Evolutionary conservation across 2,113 vertebrate genomes (phyloP).

Genomic region (Clarias magur): DNA sequence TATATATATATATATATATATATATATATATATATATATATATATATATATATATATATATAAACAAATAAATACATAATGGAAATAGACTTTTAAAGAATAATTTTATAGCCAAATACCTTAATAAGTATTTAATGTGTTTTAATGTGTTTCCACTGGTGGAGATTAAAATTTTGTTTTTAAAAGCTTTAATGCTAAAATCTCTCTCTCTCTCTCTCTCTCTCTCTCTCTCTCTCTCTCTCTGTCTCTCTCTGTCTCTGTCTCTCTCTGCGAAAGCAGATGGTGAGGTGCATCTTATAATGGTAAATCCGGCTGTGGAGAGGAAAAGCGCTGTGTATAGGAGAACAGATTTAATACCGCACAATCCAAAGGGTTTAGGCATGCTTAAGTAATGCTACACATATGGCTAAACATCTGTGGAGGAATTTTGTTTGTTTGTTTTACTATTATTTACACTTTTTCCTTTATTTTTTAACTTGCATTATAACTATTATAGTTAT

Average conservation of each 20-base stretch:
- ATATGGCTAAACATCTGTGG: slow-evolving; percentile 83
- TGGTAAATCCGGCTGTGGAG: slow-evolving; percentile 75
- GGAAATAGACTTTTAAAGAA: neutral
- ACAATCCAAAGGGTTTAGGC: slow-evolving; percentile 77
- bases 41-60: too few species aligned
- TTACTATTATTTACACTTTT: neutral
- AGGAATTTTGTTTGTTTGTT: slow-evolving; percentile 18
- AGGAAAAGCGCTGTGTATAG: slow-evolving; percentile 80
- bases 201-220: slow-evolving; percentile 51
- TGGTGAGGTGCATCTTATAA: slow-evolving; percentile 80
- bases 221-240: slow-evolving; percentile 38
- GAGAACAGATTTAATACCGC: slow-evolving; percentile 80
- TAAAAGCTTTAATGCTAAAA: slow-evolving; percentile 41
- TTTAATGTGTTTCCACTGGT: slow-evolving; percentile 43
- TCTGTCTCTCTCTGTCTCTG: slow-evolving; percentile 35
- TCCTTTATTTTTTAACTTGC: neutral
- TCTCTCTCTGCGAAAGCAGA: slow-evolving; percentile 69
- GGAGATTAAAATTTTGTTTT: slow-evolving; percentile 41
- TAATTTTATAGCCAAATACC: neutral
- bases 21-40: too few species aligned
- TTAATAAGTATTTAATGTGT: neutral
- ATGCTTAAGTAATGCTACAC: slow-evolving; percentile 67
- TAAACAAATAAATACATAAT: neutral
- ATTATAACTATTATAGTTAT: neutral
- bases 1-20: too few species aligned